Conservation (phyloP, 2,888 invertebrate species). For the Pheosia tremula region DNA sequence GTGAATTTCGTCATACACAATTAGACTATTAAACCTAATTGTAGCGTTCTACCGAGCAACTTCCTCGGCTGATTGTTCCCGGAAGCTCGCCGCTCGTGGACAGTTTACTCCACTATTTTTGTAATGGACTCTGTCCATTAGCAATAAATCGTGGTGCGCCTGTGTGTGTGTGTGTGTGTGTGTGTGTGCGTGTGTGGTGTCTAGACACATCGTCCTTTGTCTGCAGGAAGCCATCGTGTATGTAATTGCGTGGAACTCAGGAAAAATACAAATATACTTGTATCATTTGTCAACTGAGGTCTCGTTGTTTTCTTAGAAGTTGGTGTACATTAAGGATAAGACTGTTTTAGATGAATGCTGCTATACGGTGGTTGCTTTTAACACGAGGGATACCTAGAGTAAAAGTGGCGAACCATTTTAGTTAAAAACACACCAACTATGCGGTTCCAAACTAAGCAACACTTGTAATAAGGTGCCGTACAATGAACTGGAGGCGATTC, state of each 20-base stretch:
- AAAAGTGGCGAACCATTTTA: too few relatives aligned
- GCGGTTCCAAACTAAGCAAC: too few relatives aligned
- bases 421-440: too few relatives aligned
- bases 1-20: conserved; percentile 25
- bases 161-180: conserved; percentile 33
- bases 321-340: background rate
- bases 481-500: too few relatives aligned
- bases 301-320: background rate
- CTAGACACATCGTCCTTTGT: conserved; percentile 39
- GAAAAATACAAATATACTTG: conserved; percentile 5
- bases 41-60: conserved; percentile 37
- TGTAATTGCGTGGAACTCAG: conserved; percentile 6
- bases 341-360: background rate
- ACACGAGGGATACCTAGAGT: too few relatives aligned
- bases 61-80: conserved; percentile 40
- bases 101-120: conserved; percentile 56
- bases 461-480: too few relatives aligned
- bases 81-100: conserved; percentile 40
- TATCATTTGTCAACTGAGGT: background rate
- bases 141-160: conserved; percentile 51
- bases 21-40: conserved; percentile 35
- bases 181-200: conserved; percentile 38
- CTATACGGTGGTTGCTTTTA: too few relatives aligned
- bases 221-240: conserved; percentile 25
- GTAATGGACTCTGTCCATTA: conserved; percentile 74